Base-by-base conservation (phyloP, 2,113 vertebrate genomes). In the Numenius arquata region DNA sequence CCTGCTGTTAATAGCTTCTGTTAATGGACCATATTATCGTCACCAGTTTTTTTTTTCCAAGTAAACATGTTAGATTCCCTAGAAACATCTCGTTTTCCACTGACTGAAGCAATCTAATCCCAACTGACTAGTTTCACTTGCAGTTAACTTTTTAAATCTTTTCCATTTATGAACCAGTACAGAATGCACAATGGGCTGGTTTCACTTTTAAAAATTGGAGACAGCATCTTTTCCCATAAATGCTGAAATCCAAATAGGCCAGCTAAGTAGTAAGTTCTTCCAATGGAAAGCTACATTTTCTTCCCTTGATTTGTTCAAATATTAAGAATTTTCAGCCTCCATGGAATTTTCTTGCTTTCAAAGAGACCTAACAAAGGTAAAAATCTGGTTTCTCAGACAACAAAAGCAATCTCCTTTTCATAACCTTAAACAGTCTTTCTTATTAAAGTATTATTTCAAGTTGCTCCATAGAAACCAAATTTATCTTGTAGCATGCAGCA, bases 361-460 rank as follows among this genome's bases (percentile, higher is more conserved):
- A 25, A 71, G 36, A 86, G 21, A 85, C 11, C 15, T 80, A 71
- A 71, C 16, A 84, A 83, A 86, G 17, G 43, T 58, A 74, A 81
- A 87, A 76, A 32, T 14, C 43, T 70, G n/a, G 13, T 67, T 84
- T 83, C 63, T 72, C 6, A 13, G 11, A 66, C 55, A 82, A 67
- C 25, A 94, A 91, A 89, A 91, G 27, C 41, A 70, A 65, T 47
- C 63, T 83, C 48, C 16, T 63, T 76, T 75, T 50, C 72, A 40
- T 76, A 73, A 90, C 19, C 32, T 71, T 68, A 67, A 38, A 81
- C 15, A 53, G 41, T 88, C 30, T 65, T 92, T 73, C 77, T 52
- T 86, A 82, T 68, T 85, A 19, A 94, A 91, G 52, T 65, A 78
- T 80, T 88, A 75, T 79, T 91, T 91, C 62, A 94, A 85, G 52